These are phyloP conservation scores for Macrotus californicus DNA, from an alignment of 2,113 vertebrate species.

Conservation along the genomic window DNA sequence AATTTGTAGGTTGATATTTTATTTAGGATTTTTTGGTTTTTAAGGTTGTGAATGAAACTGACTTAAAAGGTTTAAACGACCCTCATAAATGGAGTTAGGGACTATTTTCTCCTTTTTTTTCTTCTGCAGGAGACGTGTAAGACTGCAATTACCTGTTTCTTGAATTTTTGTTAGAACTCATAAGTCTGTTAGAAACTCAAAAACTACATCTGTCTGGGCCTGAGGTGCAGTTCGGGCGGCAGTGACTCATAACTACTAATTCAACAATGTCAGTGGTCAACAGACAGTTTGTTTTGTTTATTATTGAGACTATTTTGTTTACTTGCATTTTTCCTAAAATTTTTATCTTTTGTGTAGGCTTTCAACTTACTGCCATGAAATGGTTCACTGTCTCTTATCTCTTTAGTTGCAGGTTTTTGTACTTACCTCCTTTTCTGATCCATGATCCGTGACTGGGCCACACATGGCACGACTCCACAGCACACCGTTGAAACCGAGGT, in stretches of 20 bases:
- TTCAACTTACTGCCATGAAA: background rate
- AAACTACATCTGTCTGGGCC: background rate
- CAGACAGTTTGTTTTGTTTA: background rate
- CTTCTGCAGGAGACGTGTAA: background rate
- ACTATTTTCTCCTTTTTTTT: background rate
- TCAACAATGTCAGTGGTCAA: background rate
- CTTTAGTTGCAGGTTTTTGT: background rate
- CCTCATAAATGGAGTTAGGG: background rate
- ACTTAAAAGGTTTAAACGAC: background rate
- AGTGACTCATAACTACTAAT: background rate
- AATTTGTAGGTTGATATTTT: background rate
- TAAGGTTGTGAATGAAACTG: background rate
- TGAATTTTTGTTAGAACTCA: background rate
- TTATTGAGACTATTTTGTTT: background rate
- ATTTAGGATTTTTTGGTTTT: background rate
- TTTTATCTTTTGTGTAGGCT: background rate
- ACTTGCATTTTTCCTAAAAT: background rate
- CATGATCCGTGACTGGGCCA: background rate
- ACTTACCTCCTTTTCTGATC: background rate
- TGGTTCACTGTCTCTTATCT: background rate
- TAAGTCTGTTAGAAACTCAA: background rate
- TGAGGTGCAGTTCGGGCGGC: background rate
- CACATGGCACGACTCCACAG: fast-evolving
- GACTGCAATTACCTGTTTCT: background rate
- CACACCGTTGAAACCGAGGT: background rate